Evolutionary conservation across 1,140 invertebrate genomes (phyloP), one percentile per base, ranked within the genome.

Genomic region (Caenorhabditis inopinata): DNA sequence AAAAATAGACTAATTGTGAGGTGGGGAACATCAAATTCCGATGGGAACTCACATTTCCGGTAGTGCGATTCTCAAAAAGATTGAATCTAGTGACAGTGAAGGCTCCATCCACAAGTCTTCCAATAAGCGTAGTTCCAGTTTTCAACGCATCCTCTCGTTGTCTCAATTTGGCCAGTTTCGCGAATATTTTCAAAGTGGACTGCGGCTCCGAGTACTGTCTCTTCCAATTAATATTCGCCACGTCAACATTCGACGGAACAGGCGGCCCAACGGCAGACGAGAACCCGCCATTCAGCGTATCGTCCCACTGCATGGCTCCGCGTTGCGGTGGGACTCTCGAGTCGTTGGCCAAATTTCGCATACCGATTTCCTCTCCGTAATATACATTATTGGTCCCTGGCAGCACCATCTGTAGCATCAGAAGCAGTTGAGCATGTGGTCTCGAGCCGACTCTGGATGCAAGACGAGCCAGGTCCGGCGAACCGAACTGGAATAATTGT

Each of bases 361-460:
- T 84, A 14, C 83, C 83, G 27, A 84, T 80, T 48, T 84, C 83
- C 29, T 84, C 83, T 27, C 83, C 83, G 68, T 84, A 84, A 46
- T 84, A 84, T 51, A 84, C 32, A 23, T 81, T 80, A 32, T 81
- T 84, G 4, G 76, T 76, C 47, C 83, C 83, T 9, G 83, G 83
- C 0, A 84, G 78, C 1, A 84, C 25, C 73, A 84, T 62, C 49
- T 84, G 82, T 14, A 84, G 38, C 74, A 84, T 76, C 45, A 76
- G 29, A 5, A 84, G 46, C n/a, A 84, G 45, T 53, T 84, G 83
- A 9, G 82, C 83, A 58, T 84, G 83, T 0, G 35, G 38, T 0
- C 83, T 78, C 23, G 76, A 79, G 4, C 80, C 83, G 12, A 81
- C 82, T n/a, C 83, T 68, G 12, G 83, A 78, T 0, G 82, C 83